Percentiles rank a stretch among this genome's conserved stretches.
Conservation (phyloP, 2,888 invertebrate species). For the Agonopterix subpropinquella region DNA sequence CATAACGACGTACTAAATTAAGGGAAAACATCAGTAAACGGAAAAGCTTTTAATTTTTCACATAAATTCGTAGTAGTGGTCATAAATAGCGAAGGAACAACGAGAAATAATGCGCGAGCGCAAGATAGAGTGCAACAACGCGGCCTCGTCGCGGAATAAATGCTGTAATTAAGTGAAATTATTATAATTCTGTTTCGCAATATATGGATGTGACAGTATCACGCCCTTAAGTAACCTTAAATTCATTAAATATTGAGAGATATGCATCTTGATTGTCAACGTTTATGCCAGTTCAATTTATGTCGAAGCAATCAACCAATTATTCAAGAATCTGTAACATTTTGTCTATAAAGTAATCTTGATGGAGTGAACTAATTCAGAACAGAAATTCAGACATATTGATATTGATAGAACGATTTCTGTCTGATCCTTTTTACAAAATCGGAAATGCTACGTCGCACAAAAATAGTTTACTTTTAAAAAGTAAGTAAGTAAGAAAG, state of each 20-base stretch:
- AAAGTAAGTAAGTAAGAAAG: too few species aligned
- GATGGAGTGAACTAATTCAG: too few species aligned
- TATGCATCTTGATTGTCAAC: too few species aligned
- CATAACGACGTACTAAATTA: slow-evolving; percentile 16
- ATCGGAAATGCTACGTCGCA: too few species aligned
- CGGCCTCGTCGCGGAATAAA: slow-evolving; percentile 60
- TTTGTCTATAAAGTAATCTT: too few species aligned
- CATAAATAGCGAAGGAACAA: slow-evolving; percentile 32
- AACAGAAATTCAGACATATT: too few species aligned
- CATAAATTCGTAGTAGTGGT: slow-evolving; percentile 49
- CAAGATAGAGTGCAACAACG: slow-evolving; percentile 45
- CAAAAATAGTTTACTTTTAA: too few species aligned
- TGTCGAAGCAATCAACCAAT: too few species aligned
- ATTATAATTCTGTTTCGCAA: slow-evolving; percentile 66
- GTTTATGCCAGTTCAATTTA: too few species aligned
- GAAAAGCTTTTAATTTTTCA: slow-evolving; percentile 54
- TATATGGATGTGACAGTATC: slow-evolving; percentile 65
- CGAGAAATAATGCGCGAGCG: slow-evolving; percentile 40
- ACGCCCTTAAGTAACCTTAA: slow-evolving; percentile 32
- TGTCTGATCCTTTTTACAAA: too few species aligned
- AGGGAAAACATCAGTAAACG: slow-evolving; percentile 42
- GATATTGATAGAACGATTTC: too few species aligned
- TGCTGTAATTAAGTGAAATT: slow-evolving; percentile 72
- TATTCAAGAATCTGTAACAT: too few species aligned
- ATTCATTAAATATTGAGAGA: background rate